A percentile compares a stretch with the other conserved stretches of the same genome.
These are phyloP conservation scores for Andrena marginata DNA, from an alignment of 2,888 invertebrate genomes.

Conservation along the genomic window DNA sequence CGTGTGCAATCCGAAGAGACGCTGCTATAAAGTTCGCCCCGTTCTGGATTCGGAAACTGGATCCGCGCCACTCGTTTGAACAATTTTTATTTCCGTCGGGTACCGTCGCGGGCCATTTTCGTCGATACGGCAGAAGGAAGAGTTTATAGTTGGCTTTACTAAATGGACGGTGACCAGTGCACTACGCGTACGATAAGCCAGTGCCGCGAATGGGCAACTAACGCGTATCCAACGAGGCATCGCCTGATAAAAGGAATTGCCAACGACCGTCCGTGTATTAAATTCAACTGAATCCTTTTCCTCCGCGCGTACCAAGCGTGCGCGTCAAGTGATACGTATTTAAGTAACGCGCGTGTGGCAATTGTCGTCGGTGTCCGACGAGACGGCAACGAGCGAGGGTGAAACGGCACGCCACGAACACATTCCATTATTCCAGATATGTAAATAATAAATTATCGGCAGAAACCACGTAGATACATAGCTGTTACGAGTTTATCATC, in stretches of 20 bases:
- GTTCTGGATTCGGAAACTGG: not conserved
- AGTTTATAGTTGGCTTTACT: slow-evolving; percentile 53
- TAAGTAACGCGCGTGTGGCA: not conserved
- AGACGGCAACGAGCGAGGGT: not conserved
- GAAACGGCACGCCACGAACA: slow-evolving; percentile 12
- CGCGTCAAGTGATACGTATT: slow-evolving; percentile 3
- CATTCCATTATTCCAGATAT: slow-evolving; percentile 28
- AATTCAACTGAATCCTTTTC: slow-evolving; percentile 44
- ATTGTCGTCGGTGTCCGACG: slow-evolving; percentile 8
- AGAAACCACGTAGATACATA: slow-evolving; percentile 45
- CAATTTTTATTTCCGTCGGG: not conserved
- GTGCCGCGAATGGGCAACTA: not conserved
- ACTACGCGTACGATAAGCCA: not conserved
- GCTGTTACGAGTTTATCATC: slow-evolving; percentile 37
- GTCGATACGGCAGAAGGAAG: slow-evolving; percentile 17
- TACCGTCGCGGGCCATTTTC: not conserved
- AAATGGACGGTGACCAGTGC: slow-evolving; percentile 25
- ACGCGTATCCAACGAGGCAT: not conserved
- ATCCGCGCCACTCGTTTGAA: slow-evolving; percentile 1
- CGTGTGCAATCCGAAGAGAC: slow-evolving; percentile 78
- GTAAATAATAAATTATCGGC: slow-evolving; percentile 37
- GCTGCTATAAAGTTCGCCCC: slow-evolving; percentile 69
- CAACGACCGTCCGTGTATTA: slow-evolving; percentile 44
- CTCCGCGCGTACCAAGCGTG: not conserved
- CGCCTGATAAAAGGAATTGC: slow-evolving; percentile 21